A percentile compares a stretch with the other conserved stretches of the same genome.
phyloP scores from a whole-genome alignment of 1,140 invertebrate species.

The Battus philenor region DNA sequence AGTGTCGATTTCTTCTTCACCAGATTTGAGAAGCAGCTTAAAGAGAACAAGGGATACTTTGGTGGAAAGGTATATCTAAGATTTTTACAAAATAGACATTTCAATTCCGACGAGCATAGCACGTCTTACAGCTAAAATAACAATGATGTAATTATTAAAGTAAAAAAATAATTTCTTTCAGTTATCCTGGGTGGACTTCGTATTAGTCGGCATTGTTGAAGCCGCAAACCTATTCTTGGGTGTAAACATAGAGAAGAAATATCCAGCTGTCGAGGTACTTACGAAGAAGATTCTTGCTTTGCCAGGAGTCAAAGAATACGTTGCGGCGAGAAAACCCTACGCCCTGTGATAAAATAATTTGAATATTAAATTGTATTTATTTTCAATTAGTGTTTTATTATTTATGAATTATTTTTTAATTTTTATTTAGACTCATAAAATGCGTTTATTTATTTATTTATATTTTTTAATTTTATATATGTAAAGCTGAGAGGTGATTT shows the following conservation, averaged over 20 bases:
- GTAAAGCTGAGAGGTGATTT: too few species aligned
- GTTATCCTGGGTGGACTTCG: constrained; percentile 65
- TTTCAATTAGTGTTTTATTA: neutral
- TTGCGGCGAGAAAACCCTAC: constrained; percentile 37
- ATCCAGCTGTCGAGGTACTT: constrained; percentile 40
- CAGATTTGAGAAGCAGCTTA: constrained; percentile 54
- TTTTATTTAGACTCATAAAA: too few species aligned
- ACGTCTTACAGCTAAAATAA: too few species aligned
- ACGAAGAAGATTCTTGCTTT: constrained; percentile 41
- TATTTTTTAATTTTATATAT: too few species aligned
- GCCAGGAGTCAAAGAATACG: constrained; percentile 57
- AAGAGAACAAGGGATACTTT: constrained; percentile 53
- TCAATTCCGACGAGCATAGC: too few species aligned
- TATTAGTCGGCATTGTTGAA: constrained; percentile 55
- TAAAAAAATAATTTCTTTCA: constrained; percentile 38
- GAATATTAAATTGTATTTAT: neutral
- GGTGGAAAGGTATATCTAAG: constrained; percentile 53
- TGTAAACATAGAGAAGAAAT: constrained; percentile 46
- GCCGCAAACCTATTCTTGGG: constrained; percentile 41
- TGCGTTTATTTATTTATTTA: too few species aligned
- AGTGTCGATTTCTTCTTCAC: constrained; percentile 46
- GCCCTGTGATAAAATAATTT: constrained; percentile 18
- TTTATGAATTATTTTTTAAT: too few species aligned
- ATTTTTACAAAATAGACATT: too few species aligned
- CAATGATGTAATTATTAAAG: too few species aligned